Evolutionary conservation across 1,140 invertebrate genomes (phyloP).

Genomic region (Kradibia gibbosae): DNA sequence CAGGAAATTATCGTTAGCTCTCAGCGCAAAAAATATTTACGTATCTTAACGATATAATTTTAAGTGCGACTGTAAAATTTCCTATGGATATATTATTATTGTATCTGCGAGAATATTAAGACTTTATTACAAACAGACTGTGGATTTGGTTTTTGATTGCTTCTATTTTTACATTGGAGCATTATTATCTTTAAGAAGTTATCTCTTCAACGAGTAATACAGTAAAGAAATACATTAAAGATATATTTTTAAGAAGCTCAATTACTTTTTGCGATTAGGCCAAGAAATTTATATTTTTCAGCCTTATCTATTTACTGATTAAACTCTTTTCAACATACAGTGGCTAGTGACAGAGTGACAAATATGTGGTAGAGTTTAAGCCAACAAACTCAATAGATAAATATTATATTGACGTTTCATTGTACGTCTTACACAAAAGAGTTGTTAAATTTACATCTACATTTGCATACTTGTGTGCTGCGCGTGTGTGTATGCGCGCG

Average conservation of each 20-base stretch:
- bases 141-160: neutral
- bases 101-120: neutral
- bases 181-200: neutral
- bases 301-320: neutral
- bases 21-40: neutral
- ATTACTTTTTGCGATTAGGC: neutral
- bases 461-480: no score
- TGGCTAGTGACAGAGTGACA: neutral
- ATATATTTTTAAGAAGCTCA: neutral
- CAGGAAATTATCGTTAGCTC: conserved; percentile 5
- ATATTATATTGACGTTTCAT: no score
- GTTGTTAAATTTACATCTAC: no score
- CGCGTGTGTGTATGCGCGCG: no score
- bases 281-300: neutral
- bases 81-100: neutral
- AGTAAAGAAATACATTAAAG: neutral
- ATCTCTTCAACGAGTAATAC: neutral
- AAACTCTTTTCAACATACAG: neutral
- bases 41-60: neutral
- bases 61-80: neutral
- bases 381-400: neutral
- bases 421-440: no score
- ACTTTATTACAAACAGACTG: neutral
- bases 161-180: neutral
- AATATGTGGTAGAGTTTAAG: neutral